Percentiles rank a stretch among this genome's conserved stretches.
phyloP scores from a whole-genome alignment of 2,113 vertebrate species.

The Syngnathus typhle region DNA sequence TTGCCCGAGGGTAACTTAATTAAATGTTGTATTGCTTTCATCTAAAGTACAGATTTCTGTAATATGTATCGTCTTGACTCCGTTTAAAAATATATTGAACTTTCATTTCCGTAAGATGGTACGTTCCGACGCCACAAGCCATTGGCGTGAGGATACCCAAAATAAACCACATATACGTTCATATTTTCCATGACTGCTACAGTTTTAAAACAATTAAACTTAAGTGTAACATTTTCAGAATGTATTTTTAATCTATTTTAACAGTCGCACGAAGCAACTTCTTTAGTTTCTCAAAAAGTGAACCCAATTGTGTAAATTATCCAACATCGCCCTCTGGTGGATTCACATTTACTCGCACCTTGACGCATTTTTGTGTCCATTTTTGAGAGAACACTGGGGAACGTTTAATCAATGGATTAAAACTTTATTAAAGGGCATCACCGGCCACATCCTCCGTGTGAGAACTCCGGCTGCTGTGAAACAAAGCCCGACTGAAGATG shows the following conservation, averaged over 20 bases:
- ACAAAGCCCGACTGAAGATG: not conserved
- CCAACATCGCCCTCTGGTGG: not conserved
- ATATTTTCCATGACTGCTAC: slow-evolving; percentile 40
- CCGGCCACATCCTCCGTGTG: not conserved
- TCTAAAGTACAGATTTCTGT: fast-evolving
- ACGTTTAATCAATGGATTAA: no score
- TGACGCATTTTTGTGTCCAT: slow-evolving; percentile 26
- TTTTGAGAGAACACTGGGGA: not conserved
- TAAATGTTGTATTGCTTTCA: not conserved
- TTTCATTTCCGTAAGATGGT: slow-evolving; percentile 43
- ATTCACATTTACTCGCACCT: not conserved
- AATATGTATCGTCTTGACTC: not conserved
- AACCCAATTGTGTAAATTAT: not conserved
- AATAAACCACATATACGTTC: slow-evolving; percentile 51
- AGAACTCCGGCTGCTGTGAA: not conserved
- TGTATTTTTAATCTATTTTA: not conserved
- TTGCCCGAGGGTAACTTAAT: not conserved
- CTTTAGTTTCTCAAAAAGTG: not conserved
- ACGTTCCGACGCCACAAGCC: slow-evolving; percentile 35
- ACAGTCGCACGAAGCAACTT: not conserved
- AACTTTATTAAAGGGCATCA: not conserved
- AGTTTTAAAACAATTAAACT: no score
- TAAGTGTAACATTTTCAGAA: no score
- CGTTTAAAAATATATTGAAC: not conserved
- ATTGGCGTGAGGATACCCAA: slow-evolving; percentile 45